phyloP scores from a whole-genome alignment of 2,113 vertebrate genomes.

The Clarias magur region DNA sequence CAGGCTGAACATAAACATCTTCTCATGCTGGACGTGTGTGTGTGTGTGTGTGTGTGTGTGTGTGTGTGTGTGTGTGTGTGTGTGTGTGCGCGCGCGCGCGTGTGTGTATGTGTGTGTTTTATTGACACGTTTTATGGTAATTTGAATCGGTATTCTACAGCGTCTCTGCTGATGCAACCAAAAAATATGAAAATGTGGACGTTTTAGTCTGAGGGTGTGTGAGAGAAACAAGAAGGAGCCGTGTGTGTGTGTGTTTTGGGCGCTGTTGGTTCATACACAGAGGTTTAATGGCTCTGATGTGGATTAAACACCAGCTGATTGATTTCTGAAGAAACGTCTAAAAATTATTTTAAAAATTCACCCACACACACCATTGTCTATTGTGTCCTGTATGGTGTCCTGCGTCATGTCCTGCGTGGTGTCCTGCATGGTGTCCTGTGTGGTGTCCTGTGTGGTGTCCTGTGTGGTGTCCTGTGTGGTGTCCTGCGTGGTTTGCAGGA shows the following conservation, averaged over 20 bases:
- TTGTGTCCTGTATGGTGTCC: too few species aligned
- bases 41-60: background rate
- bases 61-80: constrained; percentile 8
- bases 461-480: background rate
- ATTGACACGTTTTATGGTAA: constrained; percentile 11
- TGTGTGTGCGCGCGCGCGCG: too few species aligned
- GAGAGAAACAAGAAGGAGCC: background rate
- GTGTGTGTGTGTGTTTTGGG: constrained; percentile 13
- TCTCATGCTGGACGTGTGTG: background rate
- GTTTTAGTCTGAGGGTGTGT: constrained; percentile 1
- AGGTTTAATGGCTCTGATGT: constrained; percentile 56
- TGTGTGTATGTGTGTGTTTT: background rate
- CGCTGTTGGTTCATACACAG: constrained; percentile 34
- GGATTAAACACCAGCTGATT: constrained; percentile 45
- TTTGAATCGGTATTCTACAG: background rate
- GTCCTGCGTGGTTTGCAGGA: background rate
- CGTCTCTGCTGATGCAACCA: constrained; percentile 15
- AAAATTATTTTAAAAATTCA: background rate
- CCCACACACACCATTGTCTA: background rate
- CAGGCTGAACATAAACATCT: constrained; percentile 35
- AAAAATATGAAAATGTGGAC: constrained; percentile 3
- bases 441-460: too few species aligned
- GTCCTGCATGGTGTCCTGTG: too few species aligned
- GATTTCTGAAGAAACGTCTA: background rate
- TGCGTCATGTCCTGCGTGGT: too few species aligned